A percentile compares a stretch with the other conserved stretches of the same genome.
Evolutionary conservation across 64 coral and sea anemone genomes (phyloP).

Genomic region (Porites australiensis): DNA sequence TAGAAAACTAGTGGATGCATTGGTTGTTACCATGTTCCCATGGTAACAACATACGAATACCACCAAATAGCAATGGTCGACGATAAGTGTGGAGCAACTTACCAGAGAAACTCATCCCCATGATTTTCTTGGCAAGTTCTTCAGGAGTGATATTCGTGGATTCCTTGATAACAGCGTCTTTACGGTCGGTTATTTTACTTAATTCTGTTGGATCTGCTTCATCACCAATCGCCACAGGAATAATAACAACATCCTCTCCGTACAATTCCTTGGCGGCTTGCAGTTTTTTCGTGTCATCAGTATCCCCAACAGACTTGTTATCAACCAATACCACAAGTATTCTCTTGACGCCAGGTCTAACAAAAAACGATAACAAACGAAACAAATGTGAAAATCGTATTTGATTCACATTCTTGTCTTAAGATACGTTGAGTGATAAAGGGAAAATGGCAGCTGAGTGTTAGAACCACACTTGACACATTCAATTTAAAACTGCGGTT

Average conservation of each 20-base stretch:
- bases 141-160: constrained; percentile 44
- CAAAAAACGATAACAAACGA: neutral
- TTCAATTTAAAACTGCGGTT: too few species aligned
- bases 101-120: constrained; percentile 64
- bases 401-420: too few species aligned
- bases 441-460: too few species aligned
- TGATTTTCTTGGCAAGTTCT: constrained; percentile 58
- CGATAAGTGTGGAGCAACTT: neutral
- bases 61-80: too few species aligned
- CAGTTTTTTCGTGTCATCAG: constrained; percentile 22
- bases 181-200: constrained; percentile 14
- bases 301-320: constrained; percentile 29
- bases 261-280: constrained; percentile 43
- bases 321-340: constrained; percentile 76
- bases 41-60: too few species aligned
- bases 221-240: constrained; percentile 67
- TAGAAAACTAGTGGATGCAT: too few species aligned
- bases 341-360: constrained; percentile 57
- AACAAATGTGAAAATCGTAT: too few species aligned
- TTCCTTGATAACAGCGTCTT: constrained; percentile 51
- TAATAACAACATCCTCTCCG: constrained; percentile 27
- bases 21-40: too few species aligned
- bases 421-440: too few species aligned
- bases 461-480: too few species aligned
- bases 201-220: constrained; percentile 57